These are phyloP conservation scores for Carabus problematicus DNA, from an alignment of 2,888 invertebrate genomes.

Conservation along the genomic window DNA sequence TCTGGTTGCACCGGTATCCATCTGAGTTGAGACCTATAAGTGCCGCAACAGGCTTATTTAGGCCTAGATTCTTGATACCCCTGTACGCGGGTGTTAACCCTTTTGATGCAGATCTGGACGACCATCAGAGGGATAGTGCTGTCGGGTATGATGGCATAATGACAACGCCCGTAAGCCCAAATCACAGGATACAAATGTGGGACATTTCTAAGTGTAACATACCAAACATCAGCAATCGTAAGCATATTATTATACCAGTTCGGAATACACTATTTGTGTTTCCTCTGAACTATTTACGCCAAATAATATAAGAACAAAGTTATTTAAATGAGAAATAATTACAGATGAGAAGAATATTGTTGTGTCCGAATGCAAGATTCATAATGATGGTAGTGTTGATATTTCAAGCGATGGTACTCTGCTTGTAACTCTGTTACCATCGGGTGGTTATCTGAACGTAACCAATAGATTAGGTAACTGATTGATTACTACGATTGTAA, in stretches of 20 bases:
- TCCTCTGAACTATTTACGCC: too few relatives aligned
- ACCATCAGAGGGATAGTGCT: slow-evolving; percentile 53
- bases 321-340: slow-evolving; percentile 47
- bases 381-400: slow-evolving; percentile 87
- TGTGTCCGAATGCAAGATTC: slow-evolving; percentile 81
- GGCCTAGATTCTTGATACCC: slow-evolving; percentile 58
- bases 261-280: slow-evolving; percentile 29
- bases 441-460: slow-evolving; percentile 71
- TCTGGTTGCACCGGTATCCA: slow-evolving; percentile 51
- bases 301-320: too few relatives aligned
- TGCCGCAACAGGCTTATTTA: slow-evolving; percentile 51
- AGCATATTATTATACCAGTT: slow-evolving; percentile 52
- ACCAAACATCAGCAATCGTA: slow-evolving; percentile 78
- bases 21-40: slow-evolving; percentile 50
- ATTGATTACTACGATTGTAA: slow-evolving; percentile 5
- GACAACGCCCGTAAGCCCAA: slow-evolving; percentile 67
- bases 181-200: slow-evolving; percentile 86
- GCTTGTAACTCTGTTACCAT: slow-evolving; percentile 77
- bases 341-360: slow-evolving; percentile 76
- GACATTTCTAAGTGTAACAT: slow-evolving; percentile 75
- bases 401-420: slow-evolving; percentile 81
- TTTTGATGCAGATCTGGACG: slow-evolving; percentile 57
- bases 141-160: slow-evolving; percentile 55
- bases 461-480: slow-evolving; percentile 75
- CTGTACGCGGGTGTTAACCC: slow-evolving; percentile 62